Evolutionary conservation across 2,113 vertebrate genomes (phyloP), one percentile per base, ranked within the genome.

Genomic region (Stigmatopora argus): DNA sequence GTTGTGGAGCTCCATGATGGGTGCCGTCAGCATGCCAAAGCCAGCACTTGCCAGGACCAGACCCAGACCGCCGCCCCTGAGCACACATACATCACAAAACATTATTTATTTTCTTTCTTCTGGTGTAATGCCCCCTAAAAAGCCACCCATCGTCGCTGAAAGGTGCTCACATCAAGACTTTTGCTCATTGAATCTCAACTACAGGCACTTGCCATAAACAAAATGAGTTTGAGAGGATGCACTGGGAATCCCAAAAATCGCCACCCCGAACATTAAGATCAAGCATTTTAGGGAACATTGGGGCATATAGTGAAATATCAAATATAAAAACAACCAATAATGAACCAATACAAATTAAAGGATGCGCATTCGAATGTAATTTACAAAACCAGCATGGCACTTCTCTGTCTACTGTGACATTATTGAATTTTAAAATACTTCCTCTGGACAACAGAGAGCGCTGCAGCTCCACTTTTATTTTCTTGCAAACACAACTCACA

Each of bases 1-100:
- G 87, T 99, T 97, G 88, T 98, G 96, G 10, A 99, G 94, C 72
- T 99, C 97, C 89, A 99, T 99, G 87, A 99, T 98, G 79, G 96
- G 97, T 0, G 94, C 95, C 0, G 97, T 98, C 75, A 99, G 87
- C 92, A 94, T 96, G 61, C 97, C 97, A 0, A 99, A 98, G 55
- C 97, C 96, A 0, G 97, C 97, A 0, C 97, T 98, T 78, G 95
- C 97, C 70, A 98, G 90, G 15, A 96, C 96, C 68, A 99, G 89
- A 18, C 97, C 97, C 65, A 99, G 86, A 31, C 96, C 96, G 0
- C 97, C 95, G 1, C 95, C 94, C 92, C 97, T 99, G 62, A 5
- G 72, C 3, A 72, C 7, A 72, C 31, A 56, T 58, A 4, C 6
- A 62, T 19, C 34, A 61, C 26, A 55, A 7, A 21, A n/a, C 51